Base-by-base conservation (phyloP, 2,888 invertebrate genomes). In the Anoplius nigerrimus region DNA sequence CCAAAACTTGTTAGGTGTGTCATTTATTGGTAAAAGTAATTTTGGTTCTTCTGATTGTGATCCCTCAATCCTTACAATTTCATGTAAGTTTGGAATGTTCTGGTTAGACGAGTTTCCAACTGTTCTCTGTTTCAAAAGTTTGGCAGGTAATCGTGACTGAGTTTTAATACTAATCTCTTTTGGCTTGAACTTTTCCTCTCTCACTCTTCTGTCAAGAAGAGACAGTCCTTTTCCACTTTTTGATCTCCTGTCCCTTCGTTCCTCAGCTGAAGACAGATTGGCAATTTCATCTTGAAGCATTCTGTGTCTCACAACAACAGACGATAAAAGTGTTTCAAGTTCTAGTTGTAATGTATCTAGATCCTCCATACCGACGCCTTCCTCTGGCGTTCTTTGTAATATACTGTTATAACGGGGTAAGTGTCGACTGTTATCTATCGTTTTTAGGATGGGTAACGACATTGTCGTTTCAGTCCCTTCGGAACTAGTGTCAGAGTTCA, bases 1-100 rank as follows among this genome's bases (percentile, higher is more conserved):
- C 98, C 98, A 98, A 90, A 98, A 98, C 88, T 97, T 95, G 84
- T 97, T 97, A 11, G 97, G 96, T 64, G 95, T 95, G 89, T 98
- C 98, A 88, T 98, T 97, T 89, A 96, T 96, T 18, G 95, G 95
- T 66, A 95, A 88, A 24, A 93, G 89, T 62, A 94, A 89, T 84
- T 95, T 94, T 1, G 93, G 92, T 56, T 92, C 89, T 79, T 94
- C 94, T 56, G 93, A 90, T 82, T 93, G 92, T 88, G 91, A 87
- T 89, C 92, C 86, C 89, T 92, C 76, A 88, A 91, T 79, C 61
- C 88, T 83, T 0, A 82, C 81, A n/a, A 86, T 83, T 63, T 89
- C 88, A 48, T 88, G 88, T 6, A 86, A 83, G 70, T 86, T 88
- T 52, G 87, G 84, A 2, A 87, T 82, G 16, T 82, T 68, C 62